Evolutionary conservation across 2,888 invertebrate genomes (phyloP).

Genomic region (Drosophila imparisetae): DNA sequence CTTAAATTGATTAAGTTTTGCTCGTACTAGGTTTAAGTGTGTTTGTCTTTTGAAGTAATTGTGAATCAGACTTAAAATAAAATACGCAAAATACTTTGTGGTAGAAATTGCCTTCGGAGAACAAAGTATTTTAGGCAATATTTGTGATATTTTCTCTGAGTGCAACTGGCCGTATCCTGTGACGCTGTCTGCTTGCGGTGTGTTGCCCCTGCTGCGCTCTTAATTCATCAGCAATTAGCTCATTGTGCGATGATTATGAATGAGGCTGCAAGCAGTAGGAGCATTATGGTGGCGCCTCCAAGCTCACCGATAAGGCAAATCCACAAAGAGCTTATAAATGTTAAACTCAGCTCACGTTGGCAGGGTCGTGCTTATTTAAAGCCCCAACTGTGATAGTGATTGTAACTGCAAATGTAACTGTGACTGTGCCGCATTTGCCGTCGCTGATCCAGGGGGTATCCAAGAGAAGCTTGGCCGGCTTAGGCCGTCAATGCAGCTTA

Average conservation of each 20-base stretch:
- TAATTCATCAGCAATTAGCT: slow-evolving; percentile 53
- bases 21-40: neutral
- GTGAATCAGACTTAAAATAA: neutral
- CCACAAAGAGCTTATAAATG: slow-evolving; percentile 77
- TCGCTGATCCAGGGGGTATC: slow-evolving; percentile 12
- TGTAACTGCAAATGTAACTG: neutral
- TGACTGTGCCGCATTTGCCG: neutral
- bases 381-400: slow-evolving; percentile 1
- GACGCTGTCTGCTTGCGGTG: slow-evolving; percentile 26
- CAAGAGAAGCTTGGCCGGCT: slow-evolving; percentile 26
- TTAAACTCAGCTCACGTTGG: slow-evolving; percentile 45
- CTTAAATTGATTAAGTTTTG: neutral
- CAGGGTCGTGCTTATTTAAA: slow-evolving; percentile 39
- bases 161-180: slow-evolving; percentile 6
- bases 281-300: slow-evolving; percentile 19
- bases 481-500: slow-evolving; percentile 58
- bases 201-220: slow-evolving; percentile 31
- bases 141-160: slow-evolving; percentile 1
- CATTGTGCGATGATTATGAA: slow-evolving; percentile 28
- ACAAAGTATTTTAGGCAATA: neutral
- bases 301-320: slow-evolving; percentile 35
- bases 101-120: neutral
- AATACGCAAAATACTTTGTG: neutral
- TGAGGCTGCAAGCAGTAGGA: slow-evolving; percentile 6
- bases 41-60: neutral